Evolutionary conservation across 2,888 invertebrate species (phyloP), one percentile per base, ranked within the genome.

Genomic region (Penaeus monodon): DNA sequence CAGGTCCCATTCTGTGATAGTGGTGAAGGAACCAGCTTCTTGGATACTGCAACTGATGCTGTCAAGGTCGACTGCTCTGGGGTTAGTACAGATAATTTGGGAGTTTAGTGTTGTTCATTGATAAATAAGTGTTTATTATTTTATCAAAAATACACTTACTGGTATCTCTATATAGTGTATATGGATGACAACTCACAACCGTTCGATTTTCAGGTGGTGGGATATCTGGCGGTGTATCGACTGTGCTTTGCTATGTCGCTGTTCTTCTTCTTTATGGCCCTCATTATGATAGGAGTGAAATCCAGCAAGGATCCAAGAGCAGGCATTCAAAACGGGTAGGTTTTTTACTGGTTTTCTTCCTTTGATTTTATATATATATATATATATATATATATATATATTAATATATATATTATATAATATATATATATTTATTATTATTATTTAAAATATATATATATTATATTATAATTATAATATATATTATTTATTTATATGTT

Each of bases 171-270:
- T 17, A 57, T n/a, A n/a, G n/a, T 57, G 57, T 2, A 17, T 57
- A 57, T 57, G n/a, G n/a, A 57, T 57, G 57, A 57, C 0, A 57
- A 17, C 8, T 65, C 14, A 14, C n/a, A n/a, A 64, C 29, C 20
- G 24, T 79, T 7, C 24, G 29, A 12, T 22, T 77, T 82, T n/a
- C 88, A 89, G 88, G 96, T 97, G 64, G 96, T 98, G 89, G 99
- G 99, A 33, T 99, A 98, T 92, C 94, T 98, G 92, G 98, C n/a
- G n/a, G 99, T 99, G n/a, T 99, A 99, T n/a, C 94, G 99, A n/a
- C 95, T 99, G 90, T 98, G 98, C 92, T 99, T 99, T 92, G 96
- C 97, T 82, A n/a, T n/a, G n/a, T 95, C 97, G 80, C 95, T 97
- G 84, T 99, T 99, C 94, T 99, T 99, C 93, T 93, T 96, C 73